phyloP scores from a whole-genome alignment of 2,888 invertebrate genomes.

The Lagria hirta region DNA sequence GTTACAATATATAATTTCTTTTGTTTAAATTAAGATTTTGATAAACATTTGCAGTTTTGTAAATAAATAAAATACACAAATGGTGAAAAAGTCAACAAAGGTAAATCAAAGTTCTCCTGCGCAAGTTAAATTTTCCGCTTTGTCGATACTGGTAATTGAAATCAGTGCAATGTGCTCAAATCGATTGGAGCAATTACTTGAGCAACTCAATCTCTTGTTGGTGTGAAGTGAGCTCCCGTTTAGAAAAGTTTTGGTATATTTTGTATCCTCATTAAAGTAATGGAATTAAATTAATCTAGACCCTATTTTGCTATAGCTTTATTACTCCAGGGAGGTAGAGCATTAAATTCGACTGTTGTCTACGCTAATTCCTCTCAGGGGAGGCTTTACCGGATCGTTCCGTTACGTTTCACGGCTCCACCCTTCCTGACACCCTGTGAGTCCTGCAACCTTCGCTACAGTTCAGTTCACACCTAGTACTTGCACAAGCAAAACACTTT shows the following conservation, averaged over 20 bases:
- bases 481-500: slow-evolving; percentile 30
- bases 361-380: slow-evolving; percentile 51
- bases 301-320: slow-evolving; percentile 50
- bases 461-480: slow-evolving; percentile 41
- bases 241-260: slow-evolving; percentile 49
- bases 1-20: no score
- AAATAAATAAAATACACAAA: no score
- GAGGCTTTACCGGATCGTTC: slow-evolving; percentile 46
- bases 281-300: slow-evolving; percentile 60
- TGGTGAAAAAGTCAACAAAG: no score
- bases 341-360: slow-evolving; percentile 52
- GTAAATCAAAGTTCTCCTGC: no score
- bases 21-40: no score
- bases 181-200: slow-evolving; percentile 44
- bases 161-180: slow-evolving; percentile 43
- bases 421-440: slow-evolving; percentile 34
- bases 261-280: slow-evolving; percentile 60
- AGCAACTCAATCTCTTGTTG: slow-evolving; percentile 31
- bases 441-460: slow-evolving; percentile 33
- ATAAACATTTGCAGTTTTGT: no score
- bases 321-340: slow-evolving; percentile 47
- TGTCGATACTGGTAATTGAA: slow-evolving; percentile 38
- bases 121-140: slow-evolving; percentile 30
- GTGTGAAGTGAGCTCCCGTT: slow-evolving; percentile 33
- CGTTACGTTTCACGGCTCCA: slow-evolving; percentile 35